phyloP scores from a whole-genome alignment of 2,888 invertebrate species.

The Eupithecia abbreviata region DNA sequence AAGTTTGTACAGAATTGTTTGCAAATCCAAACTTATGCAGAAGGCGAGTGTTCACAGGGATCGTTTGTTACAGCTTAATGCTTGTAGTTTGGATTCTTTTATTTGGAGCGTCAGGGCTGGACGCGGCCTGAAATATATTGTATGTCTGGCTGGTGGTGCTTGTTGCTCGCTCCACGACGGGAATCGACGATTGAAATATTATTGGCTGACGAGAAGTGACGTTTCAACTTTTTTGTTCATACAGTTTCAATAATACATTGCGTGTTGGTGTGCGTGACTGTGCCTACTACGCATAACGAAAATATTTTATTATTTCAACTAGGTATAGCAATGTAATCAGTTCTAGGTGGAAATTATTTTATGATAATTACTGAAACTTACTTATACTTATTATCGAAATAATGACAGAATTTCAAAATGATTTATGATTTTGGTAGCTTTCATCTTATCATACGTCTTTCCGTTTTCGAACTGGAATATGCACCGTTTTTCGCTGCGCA shows the following conservation, averaged over 20 bases:
- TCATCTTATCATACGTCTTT: no score
- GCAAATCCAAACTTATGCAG: constrained; percentile 76
- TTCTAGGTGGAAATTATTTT: no score
- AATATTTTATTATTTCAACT: background rate
- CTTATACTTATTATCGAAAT: no score
- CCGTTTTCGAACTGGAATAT: no score
- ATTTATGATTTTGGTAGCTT: no score
- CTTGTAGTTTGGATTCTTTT: constrained; percentile 68
- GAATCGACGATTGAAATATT: background rate
- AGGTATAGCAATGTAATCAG: no score
- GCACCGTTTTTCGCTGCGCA: no score
- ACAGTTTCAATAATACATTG: background rate
- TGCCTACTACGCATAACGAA: background rate
- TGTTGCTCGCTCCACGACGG: background rate
- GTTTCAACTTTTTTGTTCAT: background rate
- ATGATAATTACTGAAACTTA: no score
- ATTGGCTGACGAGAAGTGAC: background rate
- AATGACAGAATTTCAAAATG: no score
- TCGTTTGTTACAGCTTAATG: constrained; percentile 75
- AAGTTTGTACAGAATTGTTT: constrained; percentile 69
- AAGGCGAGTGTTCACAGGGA: constrained; percentile 71
- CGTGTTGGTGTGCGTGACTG: background rate
- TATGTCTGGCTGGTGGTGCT: background rate
- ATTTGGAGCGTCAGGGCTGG: constrained; percentile 27
- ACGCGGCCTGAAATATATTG: constrained; percentile 12